Evolutionary conservation across 30 jellyfish, hydroid and myxozoan genomes (phyloP), one percentile per base, ranked within the genome.

Genomic region (Nemopilema nomurai): DNA sequence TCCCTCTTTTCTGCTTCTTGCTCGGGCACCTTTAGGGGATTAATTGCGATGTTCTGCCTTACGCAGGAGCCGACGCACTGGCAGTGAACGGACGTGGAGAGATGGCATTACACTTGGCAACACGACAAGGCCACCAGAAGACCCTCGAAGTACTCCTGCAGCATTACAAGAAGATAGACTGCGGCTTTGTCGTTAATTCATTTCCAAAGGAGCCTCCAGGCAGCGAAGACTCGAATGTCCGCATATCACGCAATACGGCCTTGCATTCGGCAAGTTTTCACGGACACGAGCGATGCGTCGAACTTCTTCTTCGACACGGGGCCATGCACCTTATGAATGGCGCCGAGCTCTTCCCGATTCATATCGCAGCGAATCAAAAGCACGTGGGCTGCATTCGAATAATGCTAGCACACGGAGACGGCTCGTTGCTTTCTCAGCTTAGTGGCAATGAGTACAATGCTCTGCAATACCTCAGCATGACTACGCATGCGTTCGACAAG

Each of bases 321-420:
- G 98, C 98, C 6, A 28, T 76, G 62, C 98, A 93, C 64, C 68
- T 88, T 73, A 64, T 84, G 68, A 93, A 93, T 77, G 97, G 96
- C 16, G 84, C 90, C 29, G 94, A 85, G 49, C 68, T 77, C 51
- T 84, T 78, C 49, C 98, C 98, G 0, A 31, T 85, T 41, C 91
- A 84, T 57, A 73, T 93, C 21, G 96, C 97, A 25, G 80, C 98
- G 7, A 77, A 63, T 3, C 90, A 84, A 51, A 76, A 82, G 77
- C 96, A 93, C 27, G 83, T 93, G 20, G 87, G 86, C 4, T 83
- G 96, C 32, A 27, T 93, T 4, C 83, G 96, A 22, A 41, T 85
- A 1, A 85, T 93, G 84, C 82, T 93, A 29, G 86, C 86, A 4
- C 82, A 79, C 51, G 96, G 85, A 16, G 84, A 51, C 63, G 77